A percentile compares a stretch with the other conserved stretches of the same genome.
phyloP scores from a whole-genome alignment of 2,113 vertebrate genomes.

The Nesogale talazaci region DNA sequence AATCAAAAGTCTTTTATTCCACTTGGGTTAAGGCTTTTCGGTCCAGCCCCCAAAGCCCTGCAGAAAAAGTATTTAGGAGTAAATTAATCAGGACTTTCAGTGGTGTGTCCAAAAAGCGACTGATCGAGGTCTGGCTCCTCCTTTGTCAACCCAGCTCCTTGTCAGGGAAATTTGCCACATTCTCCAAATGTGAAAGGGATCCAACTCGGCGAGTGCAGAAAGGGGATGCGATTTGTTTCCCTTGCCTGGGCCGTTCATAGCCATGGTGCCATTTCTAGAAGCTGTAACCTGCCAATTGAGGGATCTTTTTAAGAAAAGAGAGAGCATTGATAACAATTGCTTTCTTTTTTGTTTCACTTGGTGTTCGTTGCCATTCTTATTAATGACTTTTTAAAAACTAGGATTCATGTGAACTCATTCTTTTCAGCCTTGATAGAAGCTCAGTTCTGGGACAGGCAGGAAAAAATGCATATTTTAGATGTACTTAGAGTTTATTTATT shows the following conservation, averaged over 20 bases:
- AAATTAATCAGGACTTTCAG: background rate
- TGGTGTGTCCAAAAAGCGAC: background rate
- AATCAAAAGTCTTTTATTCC: background rate
- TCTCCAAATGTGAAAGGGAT: background rate
- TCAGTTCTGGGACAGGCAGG: background rate
- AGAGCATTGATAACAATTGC: background rate
- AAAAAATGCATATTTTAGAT: background rate
- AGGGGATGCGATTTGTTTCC: background rate
- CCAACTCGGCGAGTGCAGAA: background rate
- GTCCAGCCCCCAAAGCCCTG: background rate
- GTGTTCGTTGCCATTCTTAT: background rate
- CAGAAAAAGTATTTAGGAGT: background rate
- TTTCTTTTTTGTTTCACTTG: background rate
- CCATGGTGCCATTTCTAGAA: constrained; percentile 31
- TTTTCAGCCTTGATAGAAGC: background rate
- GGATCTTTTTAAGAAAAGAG: background rate
- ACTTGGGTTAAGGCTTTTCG: background rate
- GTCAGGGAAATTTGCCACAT: background rate
- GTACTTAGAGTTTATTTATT: background rate
- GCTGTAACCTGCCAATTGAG: background rate
- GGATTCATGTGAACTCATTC: background rate
- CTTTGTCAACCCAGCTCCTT: background rate
- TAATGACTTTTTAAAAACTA: background rate
- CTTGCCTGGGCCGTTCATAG: background rate
- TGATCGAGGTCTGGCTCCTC: background rate